Evolutionary conservation across 2,113 vertebrate species (phyloP).

Genomic region (Nycticorax nycticorax): DNA sequence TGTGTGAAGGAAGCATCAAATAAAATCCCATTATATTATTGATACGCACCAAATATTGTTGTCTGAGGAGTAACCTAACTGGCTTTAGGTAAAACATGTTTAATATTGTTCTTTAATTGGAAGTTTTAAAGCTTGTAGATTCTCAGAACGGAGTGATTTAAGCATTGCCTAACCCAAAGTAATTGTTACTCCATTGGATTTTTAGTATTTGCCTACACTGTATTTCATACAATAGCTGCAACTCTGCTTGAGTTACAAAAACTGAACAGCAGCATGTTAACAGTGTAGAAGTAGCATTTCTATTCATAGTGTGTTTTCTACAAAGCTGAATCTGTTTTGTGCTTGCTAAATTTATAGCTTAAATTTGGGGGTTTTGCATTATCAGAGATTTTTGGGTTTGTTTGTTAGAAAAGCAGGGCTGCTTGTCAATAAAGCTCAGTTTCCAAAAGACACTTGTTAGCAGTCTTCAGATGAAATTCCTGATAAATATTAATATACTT

Average conservation of each 20-base stretch:
- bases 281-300: neutral
- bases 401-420: neutral
- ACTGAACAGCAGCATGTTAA: neutral
- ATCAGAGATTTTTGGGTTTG: neutral
- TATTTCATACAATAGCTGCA: neutral
- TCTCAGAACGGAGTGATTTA: neutral
- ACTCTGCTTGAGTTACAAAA: neutral
- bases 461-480: neutral
- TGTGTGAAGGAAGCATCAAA: neutral
- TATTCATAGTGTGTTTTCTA: neutral
- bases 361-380: neutral
- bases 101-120: neutral
- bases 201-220: neutral
- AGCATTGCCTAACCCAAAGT: neutral
- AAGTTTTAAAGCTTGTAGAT: neutral
- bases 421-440: neutral
- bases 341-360: neutral
- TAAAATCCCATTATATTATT: neutral
- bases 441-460: neutral
- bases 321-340: neutral
- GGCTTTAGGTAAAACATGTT: neutral
- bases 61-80: neutral
- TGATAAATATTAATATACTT: neutral
- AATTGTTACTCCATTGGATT: neutral
- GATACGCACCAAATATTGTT: neutral